Evolutionary conservation across 2,113 vertebrate genomes (phyloP), one percentile per base, ranked within the genome.

Genomic region (Paramisgurnus dabryanus): DNA sequence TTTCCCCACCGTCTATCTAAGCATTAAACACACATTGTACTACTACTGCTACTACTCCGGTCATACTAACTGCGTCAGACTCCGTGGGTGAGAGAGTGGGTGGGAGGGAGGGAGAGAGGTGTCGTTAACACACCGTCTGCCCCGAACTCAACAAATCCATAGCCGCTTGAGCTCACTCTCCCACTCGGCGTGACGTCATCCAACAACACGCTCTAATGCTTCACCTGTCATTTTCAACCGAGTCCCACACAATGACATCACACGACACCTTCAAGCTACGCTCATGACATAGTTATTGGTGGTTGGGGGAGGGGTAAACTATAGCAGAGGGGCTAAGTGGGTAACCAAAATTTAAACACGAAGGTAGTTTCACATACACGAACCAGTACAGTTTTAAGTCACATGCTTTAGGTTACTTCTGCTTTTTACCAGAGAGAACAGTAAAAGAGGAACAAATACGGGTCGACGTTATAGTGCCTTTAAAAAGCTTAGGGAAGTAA

Each of bases 221-320:
- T 13, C 22, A 41, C n/a, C 53, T 43, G 13, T 72, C 75, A 77
- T 49, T 3, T 11, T 22, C 67, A 72, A 67, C 61, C 43, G 47
- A 58, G 17, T 61, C 66, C 79, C 80, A 82, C 71, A 87, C 83
- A 88, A 40, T 82, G 50, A 69, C 88, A 88, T 89, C 84, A 90
- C 70, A 74, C 70, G 78, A 61, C 81, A 81, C 83, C 75, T 87
- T 78, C 65, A 79, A 6, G 80, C 74, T 57, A 77, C 80, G 77
- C 82, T 22, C 3, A 3, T 45, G 70, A 66, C 53, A 72, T n/a
- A 58, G 27, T 53, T 66, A n/a, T 18, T 15, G 7, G 4, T 9
- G 50, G 50, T 53, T 40, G 27, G 27, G 27, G 1, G 27, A 34
- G 6, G 60, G 22, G 7, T 18, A 11, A 22, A 53, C 53, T 63